Conservation (phyloP, 2,888 invertebrate genomes). For the Ramazzottius varieornatus region DNA sequence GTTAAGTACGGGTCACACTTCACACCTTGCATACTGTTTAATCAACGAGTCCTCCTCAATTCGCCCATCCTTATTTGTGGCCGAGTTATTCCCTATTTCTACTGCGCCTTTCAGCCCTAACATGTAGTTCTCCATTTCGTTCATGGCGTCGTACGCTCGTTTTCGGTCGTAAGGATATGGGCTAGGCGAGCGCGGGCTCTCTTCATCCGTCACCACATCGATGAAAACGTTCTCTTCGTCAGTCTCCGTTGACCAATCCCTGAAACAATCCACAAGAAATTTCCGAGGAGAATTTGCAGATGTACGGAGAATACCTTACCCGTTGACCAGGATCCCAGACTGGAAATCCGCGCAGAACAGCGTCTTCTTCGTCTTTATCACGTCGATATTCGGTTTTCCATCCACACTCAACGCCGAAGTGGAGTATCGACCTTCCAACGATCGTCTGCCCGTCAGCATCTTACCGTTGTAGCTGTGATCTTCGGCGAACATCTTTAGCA, state of each 20-base stretch:
- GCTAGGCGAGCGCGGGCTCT: background rate
- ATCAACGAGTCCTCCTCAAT: background rate
- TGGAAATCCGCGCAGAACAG: too few species aligned
- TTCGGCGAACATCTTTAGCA: background rate
- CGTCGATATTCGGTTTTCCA: too few species aligned
- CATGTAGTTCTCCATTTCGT: background rate
- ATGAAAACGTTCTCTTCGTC: background rate
- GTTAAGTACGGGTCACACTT: too few species aligned
- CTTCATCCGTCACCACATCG: background rate
- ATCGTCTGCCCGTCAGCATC: too few species aligned
- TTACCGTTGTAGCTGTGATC: background rate
- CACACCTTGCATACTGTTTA: background rate
- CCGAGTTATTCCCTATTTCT: background rate
- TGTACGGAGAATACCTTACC: too few species aligned
- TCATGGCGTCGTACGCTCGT: background rate
- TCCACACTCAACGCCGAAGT: too few species aligned
- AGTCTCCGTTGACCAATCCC: background rate
- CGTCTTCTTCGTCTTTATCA: too few species aligned
- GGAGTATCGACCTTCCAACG: too few species aligned
- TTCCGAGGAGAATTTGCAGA: too few species aligned
- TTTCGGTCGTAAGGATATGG: background rate
- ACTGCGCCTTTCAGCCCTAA: background rate
- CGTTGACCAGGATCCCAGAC: too few species aligned
- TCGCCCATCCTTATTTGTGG: background rate
- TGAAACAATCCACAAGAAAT: too few species aligned